Conservation (phyloP, 2,113 vertebrate genomes). For the Phyllostomus hastatus region DNA sequence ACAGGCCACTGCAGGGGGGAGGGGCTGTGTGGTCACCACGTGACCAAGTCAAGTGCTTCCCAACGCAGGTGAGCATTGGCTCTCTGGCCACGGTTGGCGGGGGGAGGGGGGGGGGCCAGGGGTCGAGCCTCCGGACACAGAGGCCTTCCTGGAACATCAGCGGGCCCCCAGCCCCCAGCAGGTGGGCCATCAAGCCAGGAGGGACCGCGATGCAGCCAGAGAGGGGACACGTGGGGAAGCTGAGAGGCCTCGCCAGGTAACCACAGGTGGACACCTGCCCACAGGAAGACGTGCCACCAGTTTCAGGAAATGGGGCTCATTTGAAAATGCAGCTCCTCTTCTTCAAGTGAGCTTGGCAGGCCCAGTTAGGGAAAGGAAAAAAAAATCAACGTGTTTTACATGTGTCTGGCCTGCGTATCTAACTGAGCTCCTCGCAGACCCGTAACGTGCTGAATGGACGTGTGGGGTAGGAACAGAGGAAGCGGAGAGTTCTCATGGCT, state of each 20-base stretch:
- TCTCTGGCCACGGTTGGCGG: not conserved
- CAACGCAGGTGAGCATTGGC: conserved; percentile 28
- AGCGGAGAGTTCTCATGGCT: not conserved
- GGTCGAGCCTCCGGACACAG: conserved; percentile 45
- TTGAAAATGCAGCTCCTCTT: conserved; percentile 17
- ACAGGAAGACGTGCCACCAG: not conserved
- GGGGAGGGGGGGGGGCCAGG: too few relatives aligned
- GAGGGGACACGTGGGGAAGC: not conserved
- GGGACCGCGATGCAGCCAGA: conserved; percentile 15
- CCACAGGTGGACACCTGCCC: not conserved
- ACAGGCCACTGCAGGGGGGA: not conserved
- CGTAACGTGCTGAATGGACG: not conserved
- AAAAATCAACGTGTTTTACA: conserved; percentile 50
- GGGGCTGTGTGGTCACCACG: not conserved
- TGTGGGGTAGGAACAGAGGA: not conserved
- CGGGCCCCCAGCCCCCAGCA: conserved; percentile 76
- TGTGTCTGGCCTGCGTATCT: conserved; percentile 53
- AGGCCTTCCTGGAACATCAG: conserved; percentile 68
- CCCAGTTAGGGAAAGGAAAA: conserved; percentile 48
- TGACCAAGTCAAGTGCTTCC: not conserved
- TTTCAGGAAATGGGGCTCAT: not conserved
- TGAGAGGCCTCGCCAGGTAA: conserved; percentile 23
- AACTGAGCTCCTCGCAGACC: not conserved
- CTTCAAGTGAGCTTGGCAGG: conserved; percentile 67
- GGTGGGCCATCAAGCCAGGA: conserved; percentile 59